These are phyloP conservation scores for Drosophila nigricruria DNA, from an alignment of 2,888 invertebrate genomes.

Conservation along the genomic window DNA sequence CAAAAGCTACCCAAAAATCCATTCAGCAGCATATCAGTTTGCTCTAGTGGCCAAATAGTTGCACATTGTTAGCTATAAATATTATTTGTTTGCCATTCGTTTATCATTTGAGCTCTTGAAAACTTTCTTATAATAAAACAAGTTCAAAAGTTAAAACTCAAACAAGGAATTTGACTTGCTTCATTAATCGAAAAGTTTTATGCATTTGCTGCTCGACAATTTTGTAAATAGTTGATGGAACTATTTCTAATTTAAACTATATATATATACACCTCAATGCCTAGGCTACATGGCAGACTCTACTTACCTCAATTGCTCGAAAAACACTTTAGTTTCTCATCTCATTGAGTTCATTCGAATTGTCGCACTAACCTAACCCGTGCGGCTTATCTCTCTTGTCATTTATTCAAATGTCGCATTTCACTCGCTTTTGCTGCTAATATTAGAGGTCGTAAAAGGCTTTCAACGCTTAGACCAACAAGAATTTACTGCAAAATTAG, in stretches of 20 bases:
- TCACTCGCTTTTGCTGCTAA: slow-evolving; percentile 19
- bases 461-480: slow-evolving; percentile 28
- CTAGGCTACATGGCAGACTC: neutral
- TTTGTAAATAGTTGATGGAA: neutral
- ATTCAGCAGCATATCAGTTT: neutral
- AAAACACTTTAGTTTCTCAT: neutral
- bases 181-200: neutral
- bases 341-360: slow-evolving; percentile 10
- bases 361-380: neutral
- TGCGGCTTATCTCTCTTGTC: slow-evolving; percentile 12
- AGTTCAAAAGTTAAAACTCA: neutral
- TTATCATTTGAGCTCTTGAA: neutral
- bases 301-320: neutral
- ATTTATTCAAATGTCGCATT: slow-evolving; percentile 26
- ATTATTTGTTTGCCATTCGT: neutral
- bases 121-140: neutral
- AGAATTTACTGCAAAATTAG: slow-evolving; percentile 53
- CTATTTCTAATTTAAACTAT: neutral
- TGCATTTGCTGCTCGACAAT: neutral
- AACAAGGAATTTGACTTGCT: neutral
- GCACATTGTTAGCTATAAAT: neutral
- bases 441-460: slow-evolving; percentile 43
- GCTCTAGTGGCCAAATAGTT: neutral
- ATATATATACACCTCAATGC: neutral
- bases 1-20: neutral